Evolutionary conservation across 2,113 vertebrate species (phyloP), one percentile per base, ranked within the genome.

Genomic region (Thomomys bottae): DNA sequence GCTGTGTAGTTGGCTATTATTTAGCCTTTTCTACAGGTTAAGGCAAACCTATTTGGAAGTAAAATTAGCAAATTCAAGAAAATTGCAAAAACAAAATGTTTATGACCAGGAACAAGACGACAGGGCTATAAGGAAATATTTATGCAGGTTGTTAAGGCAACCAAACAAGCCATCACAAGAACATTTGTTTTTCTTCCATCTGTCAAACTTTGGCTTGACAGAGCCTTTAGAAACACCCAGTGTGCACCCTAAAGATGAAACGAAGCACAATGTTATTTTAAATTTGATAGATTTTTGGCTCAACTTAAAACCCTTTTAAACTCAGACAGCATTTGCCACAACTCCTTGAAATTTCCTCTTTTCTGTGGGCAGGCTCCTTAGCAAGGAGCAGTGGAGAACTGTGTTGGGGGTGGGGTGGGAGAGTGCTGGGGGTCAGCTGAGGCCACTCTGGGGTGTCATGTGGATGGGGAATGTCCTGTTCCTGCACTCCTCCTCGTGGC

Each of bases 221-320:
- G 78, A 72, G 92, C 86, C 90, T 96, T 96, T 94, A 90, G 95
- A 95, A 92, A 96, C 96, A 97, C 87, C 94, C 94, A 40, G 1
- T 34, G 82, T 92, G 91, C 95, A 96, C 88, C 93, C 95, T 92
- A 81, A 96, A 97, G 96, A 97, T 96, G 96, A 97, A 97, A 97
- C 79, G 64, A 78, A 94, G 28, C 32, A 94, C 89, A 95, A 89
- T 95, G 93, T 96, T 97, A 93, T 92, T 96, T 82, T 94, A 96
- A 78, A 95, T 96, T 92, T 96, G 97, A 97, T 76, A 93, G 94
- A 95, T 95, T 97, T 96, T 97, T 97, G 96, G 96, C 96, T 97
- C 93, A 71, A 96, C 94, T 96, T 95, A 82, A 97, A 98, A 97
- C 96, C 86, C 77, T 95, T 96, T 95, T 91, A 78, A 97, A 94